Evolutionary conservation across 2,113 vertebrate genomes (phyloP), one percentile per base, ranked within the genome.

Genomic region (Rhabdomys dilectus): DNA sequence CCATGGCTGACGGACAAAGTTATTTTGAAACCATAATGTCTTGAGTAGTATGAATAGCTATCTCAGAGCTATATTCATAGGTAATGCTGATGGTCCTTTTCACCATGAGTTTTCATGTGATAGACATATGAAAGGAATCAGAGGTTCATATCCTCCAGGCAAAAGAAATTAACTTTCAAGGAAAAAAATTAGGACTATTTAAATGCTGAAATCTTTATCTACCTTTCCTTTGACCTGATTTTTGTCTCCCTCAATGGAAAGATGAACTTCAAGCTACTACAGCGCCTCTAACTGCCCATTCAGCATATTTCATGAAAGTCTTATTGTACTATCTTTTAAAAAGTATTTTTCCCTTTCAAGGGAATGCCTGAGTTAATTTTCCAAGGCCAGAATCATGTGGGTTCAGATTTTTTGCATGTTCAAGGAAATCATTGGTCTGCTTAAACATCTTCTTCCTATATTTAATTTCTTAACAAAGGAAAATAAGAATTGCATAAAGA

Each of bases 231-330:
- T 95, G 82, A 96, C 86, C 62, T 70, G 84, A 36, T 91, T 98
- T 98, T 96, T 97, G 87, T 95, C 56, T 95, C 51, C 58, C 88
- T 95, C 80, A 17, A 1, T 96, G 89, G 80, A 94, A 96, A 90
- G 31, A 91, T 93, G 58, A 88, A 22, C 70, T 66, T 58, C 16
- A 90, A 39, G 56, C 34, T 42, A 15, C 36, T 56, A 0, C 2
- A 45, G 1, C 3, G 5, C 19, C 66, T 31, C 31, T 16, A 29
- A 17, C 45, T 80, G 22, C 5, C 34, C 26, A 34, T 29, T 34
- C 31, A 88, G 62, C 29, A 76, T 56, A 53, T 89, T 92, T 84
- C 66, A 85, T 7, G 8, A 82, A 91, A 21, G 15, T 80, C 36
- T 48, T 51, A 31, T 8, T 75, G 8, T 60, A 45, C 3, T 56